Conservation (phyloP, 2,888 invertebrate species). For the Ophioninae sp. region DNA sequence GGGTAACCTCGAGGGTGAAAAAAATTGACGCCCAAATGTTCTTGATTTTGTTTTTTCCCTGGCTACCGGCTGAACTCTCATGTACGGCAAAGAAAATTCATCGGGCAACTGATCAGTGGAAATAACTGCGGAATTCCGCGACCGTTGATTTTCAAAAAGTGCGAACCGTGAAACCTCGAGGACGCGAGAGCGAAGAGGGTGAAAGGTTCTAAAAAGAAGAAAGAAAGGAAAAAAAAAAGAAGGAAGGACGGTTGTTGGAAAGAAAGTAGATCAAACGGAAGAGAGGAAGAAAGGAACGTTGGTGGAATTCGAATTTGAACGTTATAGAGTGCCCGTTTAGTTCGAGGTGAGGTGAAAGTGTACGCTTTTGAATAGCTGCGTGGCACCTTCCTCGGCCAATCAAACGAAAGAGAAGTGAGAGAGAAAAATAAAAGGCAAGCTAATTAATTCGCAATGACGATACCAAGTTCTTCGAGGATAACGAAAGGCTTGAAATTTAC, state of each 20-base stretch:
- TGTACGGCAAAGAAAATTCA: slow-evolving; percentile 33
- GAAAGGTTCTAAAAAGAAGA: not conserved
- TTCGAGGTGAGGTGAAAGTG: slow-evolving; percentile 3
- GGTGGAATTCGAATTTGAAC: slow-evolving; percentile 1
- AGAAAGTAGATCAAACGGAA: not conserved
- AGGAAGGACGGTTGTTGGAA: slow-evolving; percentile 4
- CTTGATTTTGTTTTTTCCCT: slow-evolving; percentile 38
- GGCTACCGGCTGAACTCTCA: slow-evolving; percentile 32
- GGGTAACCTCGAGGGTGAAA: not conserved
- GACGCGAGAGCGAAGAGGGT: not conserved
- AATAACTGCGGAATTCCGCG: not conserved
- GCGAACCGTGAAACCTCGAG: not conserved
- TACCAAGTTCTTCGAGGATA: slow-evolving; percentile 7
- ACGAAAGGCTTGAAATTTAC: not conserved
- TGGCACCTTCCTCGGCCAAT: not conserved
- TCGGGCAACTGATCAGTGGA: slow-evolving; percentile 2
- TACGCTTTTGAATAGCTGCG: not conserved
- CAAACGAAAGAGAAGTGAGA: not conserved
- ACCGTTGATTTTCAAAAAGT: not conserved
- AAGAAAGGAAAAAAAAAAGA: not conserved
- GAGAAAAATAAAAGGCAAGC: not conserved
- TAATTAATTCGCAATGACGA: not conserved
- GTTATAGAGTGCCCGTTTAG: slow-evolving; percentile 1
- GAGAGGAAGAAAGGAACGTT: not conserved
- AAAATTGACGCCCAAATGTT: slow-evolving; percentile 25